Base-by-base conservation (phyloP, 2,797 vertebrate genomes). In the Diplodus puntazzo region DNA sequence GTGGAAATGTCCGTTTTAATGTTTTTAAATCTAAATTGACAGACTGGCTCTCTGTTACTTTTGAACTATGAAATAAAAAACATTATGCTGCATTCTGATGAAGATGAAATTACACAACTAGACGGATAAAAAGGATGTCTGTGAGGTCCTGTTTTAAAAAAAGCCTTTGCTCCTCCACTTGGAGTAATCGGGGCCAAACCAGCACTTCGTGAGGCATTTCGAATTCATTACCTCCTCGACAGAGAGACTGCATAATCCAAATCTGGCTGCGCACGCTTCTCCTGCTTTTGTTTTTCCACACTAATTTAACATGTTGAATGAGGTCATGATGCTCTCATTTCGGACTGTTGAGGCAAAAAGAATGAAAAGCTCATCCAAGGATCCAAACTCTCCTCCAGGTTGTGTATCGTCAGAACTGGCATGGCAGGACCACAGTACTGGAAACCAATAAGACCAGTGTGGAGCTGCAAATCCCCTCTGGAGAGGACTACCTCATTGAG, bases 391-490 rank as follows among this genome's bases (percentile, higher is more conserved):
- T 76, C 66, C 42, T 79, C 65, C 76, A 98, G 97, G 96, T 98
- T 70, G 88, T 96, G n/a, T 97, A 96, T 72, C 94, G 95, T n/a
- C 96, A 97, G 90, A 97, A 95, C 89, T 96, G 96, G 94, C 95
- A 95, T 12, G 94, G 95, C 66, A 93, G 92, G 81, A 93, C 94
- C 1, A 92, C 95, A 3, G 84, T 97, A 25, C 84, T 97, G 87
- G 96, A 97, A 92, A 97, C 96, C 83, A 98, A 97, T 86, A 95
- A 95, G 79, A 97, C 96, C 43, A 97, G 96, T 1, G 95, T 96
- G 81, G 97, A 97, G 88, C 95, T 98, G 13, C 94, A 96, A 62
- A 91, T 96, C 49, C 96, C 96, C 0, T 93, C 96, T 6, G 96
- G 96, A 81, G 96, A 97, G 73, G 96, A 96, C 92, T 96, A 97